phyloP scores from a whole-genome alignment of 2,797 vertebrate genomes.

The Philypnodon macrostomus region DNA sequence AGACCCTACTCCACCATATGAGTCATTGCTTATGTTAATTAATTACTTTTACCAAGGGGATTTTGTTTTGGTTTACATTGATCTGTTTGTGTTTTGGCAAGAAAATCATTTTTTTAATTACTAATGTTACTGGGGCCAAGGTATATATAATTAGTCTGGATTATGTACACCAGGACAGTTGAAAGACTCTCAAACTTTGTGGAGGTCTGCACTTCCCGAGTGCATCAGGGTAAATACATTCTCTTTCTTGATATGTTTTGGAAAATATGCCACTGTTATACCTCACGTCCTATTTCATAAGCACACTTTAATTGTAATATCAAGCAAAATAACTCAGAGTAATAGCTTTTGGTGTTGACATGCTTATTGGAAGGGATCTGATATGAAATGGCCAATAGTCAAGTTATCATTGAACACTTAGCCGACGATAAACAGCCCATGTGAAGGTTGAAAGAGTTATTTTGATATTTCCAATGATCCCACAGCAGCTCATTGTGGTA shows the following conservation, averaged over 20 bases:
- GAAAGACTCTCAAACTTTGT: too few relatives aligned
- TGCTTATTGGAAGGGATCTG: slow-evolving; percentile 27
- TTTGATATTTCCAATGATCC: slow-evolving; percentile 31
- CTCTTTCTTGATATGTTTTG: slow-evolving; percentile 4
- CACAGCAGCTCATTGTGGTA: slow-evolving; percentile 22
- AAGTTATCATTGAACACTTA: slow-evolving; percentile 26
- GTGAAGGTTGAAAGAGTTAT: slow-evolving; percentile 15
- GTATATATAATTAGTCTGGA: too few relatives aligned
- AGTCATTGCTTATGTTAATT: too few relatives aligned
- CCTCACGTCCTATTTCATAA: not conserved
- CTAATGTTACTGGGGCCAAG: too few relatives aligned
- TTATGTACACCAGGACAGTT: too few relatives aligned
- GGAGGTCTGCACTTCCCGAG: not conserved
- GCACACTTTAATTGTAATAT: not conserved
- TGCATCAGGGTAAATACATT: not conserved
- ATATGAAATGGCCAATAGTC: slow-evolving; percentile 6
- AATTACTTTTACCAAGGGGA: too few relatives aligned
- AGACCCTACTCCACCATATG: too few relatives aligned
- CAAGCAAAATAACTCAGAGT: slow-evolving; percentile 1
- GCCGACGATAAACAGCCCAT: slow-evolving; percentile 11
- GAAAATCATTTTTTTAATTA: too few relatives aligned
- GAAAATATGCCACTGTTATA: not conserved
- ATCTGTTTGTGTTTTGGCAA: too few relatives aligned
- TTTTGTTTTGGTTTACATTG: too few relatives aligned
- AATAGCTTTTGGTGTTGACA: not conserved